Evolutionary conservation across 2,113 vertebrate species (phyloP).

Genomic region (Illadopsis cleaveri): DNA sequence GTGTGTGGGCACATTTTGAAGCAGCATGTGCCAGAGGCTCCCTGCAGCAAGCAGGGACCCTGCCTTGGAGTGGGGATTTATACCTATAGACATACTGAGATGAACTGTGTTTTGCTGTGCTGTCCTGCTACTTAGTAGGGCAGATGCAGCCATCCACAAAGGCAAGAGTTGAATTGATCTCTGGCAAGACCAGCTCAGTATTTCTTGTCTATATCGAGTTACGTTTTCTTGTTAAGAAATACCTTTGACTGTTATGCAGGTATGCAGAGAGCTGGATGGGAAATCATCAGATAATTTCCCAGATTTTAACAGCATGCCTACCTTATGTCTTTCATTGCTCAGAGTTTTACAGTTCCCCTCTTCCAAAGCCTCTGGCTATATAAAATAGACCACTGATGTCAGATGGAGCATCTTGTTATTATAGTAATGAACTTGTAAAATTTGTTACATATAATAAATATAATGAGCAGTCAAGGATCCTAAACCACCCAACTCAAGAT

Average conservation of each 20-base stretch:
- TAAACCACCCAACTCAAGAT: background rate
- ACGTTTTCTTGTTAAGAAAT: background rate
- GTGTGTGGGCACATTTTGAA: background rate
- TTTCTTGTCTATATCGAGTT: background rate
- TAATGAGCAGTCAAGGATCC: background rate
- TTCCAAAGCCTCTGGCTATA: background rate
- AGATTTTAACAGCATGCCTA: background rate
- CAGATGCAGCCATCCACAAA: background rate
- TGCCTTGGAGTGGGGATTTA: background rate
- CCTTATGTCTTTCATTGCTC: background rate
- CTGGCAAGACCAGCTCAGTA: background rate
- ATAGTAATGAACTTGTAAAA: background rate
- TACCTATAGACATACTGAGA: rapidly evolving
- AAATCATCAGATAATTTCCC: background rate
- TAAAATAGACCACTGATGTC: background rate
- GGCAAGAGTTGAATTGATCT: background rate
- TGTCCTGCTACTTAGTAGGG: background rate
- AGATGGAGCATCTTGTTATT: background rate
- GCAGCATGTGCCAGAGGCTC: background rate
- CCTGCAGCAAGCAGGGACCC: background rate
- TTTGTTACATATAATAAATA: background rate
- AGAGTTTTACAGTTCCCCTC: background rate
- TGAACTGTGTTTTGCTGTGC: background rate
- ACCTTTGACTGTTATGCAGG: background rate
- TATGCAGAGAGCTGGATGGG: background rate